Conservation (phyloP, 2,113 vertebrate species). For the Propithecus coquereli region DNA sequence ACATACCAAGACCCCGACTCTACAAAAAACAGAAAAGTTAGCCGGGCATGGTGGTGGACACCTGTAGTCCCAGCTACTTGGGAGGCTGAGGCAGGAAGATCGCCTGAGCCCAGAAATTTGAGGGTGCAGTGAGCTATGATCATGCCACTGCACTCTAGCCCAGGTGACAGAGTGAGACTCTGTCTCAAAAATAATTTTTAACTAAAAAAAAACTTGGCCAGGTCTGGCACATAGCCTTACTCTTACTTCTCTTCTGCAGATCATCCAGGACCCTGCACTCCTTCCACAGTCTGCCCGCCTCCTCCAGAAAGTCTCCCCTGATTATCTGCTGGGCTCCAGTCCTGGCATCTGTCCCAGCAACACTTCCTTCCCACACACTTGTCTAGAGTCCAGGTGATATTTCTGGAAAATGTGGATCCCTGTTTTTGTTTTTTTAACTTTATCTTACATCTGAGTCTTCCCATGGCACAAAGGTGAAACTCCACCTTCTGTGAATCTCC, state of each 20-base stretch:
- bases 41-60: too few species aligned
- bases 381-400: conserved; percentile 47
- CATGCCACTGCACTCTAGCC: too few species aligned
- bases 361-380: conserved; percentile 55
- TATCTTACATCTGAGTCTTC: conserved; percentile 11
- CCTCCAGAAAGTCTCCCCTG: conserved; percentile 43
- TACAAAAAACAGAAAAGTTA: too few species aligned
- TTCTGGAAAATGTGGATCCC: conserved; percentile 61
- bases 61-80: too few species aligned
- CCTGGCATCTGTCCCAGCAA: conserved; percentile 55
- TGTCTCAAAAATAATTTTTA: too few species aligned
- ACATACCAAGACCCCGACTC: too few species aligned
- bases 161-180: too few species aligned
- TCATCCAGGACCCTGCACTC: background rate
- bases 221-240: background rate
- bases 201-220: too few species aligned
- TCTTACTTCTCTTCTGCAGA: conserved; percentile 2
- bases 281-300: conserved; percentile 6
- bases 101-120: too few species aligned
- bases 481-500: background rate
- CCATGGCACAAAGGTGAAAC: background rate
- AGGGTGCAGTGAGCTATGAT: too few species aligned
- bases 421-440: conserved; percentile 10
- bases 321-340: background rate
- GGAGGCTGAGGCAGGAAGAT: too few species aligned